Evolutionary conservation across 2,888 invertebrate species (phyloP), one percentile per base, ranked within the genome.

Genomic region (Deroplatys truncata): DNA sequence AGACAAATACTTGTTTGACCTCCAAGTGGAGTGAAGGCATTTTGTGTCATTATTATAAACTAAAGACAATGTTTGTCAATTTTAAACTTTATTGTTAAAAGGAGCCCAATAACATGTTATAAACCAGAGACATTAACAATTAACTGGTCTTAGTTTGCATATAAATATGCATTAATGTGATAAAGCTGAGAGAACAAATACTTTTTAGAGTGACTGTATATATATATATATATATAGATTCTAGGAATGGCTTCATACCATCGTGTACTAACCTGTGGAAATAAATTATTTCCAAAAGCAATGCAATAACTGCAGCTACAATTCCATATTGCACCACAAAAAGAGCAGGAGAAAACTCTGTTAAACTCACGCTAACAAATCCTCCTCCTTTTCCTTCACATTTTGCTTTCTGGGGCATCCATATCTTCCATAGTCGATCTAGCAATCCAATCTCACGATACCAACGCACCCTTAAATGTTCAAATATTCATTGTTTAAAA

Each of bases 401-500:
- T 91, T 93, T 94, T 28, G 95, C 94, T 90, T 94, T 94, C 91
- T 93, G 93, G 28, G 94, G 94, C 92, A 95, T 93, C 95, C 96
- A 96, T 90, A 93, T 93, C 89, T 93, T 93, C 20, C 94, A 94
- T 91, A 93, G 93, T 28, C 94, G 94, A 82, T 93, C 93, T 93
- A 95, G 93, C 89, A 96, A 92, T 0, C 96, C 95, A 89, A 93
- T 93, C 92, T 96, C 96, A 84, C 95, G 94, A 92, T 95, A 95
- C 95, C 95, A 95, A 0, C 95, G 94, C 90, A 95, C 91, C 91
- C 95, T 95, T 91, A 5, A 72, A 87, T 31, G 28, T 16, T 29
- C 3, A 84, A 84, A 84, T 84, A 13, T 20, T 25, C 83, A 83
- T 83, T 83, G 83, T 83, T 83, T n/a, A 85, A 43, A 28, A 43